A percentile compares a stretch with the other conserved stretches of the same genome.
Evolutionary conservation across 2,888 invertebrate genomes (phyloP).

Genomic region (Steromphala cineraria): DNA sequence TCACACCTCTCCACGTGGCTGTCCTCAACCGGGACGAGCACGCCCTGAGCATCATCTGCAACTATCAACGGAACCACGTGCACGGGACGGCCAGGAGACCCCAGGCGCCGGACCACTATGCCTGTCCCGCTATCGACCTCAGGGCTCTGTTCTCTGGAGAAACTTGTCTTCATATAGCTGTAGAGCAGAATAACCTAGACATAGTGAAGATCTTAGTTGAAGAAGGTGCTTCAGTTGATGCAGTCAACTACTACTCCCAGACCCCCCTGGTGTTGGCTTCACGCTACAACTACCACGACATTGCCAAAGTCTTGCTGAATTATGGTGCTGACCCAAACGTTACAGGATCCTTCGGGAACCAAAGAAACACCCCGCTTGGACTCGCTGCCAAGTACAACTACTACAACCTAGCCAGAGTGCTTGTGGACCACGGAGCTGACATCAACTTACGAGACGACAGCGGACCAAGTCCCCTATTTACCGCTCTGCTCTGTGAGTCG

Average conservation of each 20-base stretch:
- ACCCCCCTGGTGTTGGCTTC: slow-evolving; percentile 20
- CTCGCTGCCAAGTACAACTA: slow-evolving; percentile 14
- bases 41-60: slow-evolving; percentile 13
- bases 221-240: slow-evolving; percentile 15
- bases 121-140: slow-evolving; percentile 21
- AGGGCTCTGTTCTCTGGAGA: slow-evolving; percentile 20
- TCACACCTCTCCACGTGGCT: slow-evolving; percentile 17
- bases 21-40: slow-evolving; percentile 18
- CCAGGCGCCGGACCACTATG: not conserved
- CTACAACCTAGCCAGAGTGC: not conserved
- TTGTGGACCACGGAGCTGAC: slow-evolving; percentile 19
- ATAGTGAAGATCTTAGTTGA: slow-evolving; percentile 13
- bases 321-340: slow-evolving; percentile 16
- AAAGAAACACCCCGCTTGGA: slow-evolving; percentile 13
- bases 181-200: slow-evolving; percentile 20
- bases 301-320: not conserved
- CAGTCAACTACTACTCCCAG: slow-evolving; percentile 14
- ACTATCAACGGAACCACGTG: not conserved
- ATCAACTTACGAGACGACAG: slow-evolving; percentile 19
- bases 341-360: slow-evolving; percentile 22
- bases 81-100: not conserved
- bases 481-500: not conserved
- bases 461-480: slow-evolving; percentile 20
- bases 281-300: slow-evolving; percentile 13
- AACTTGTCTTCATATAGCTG: slow-evolving; percentile 22